Base-by-base conservation (phyloP, 2,797 vertebrate species). In the Galaxias olidus region DNA sequence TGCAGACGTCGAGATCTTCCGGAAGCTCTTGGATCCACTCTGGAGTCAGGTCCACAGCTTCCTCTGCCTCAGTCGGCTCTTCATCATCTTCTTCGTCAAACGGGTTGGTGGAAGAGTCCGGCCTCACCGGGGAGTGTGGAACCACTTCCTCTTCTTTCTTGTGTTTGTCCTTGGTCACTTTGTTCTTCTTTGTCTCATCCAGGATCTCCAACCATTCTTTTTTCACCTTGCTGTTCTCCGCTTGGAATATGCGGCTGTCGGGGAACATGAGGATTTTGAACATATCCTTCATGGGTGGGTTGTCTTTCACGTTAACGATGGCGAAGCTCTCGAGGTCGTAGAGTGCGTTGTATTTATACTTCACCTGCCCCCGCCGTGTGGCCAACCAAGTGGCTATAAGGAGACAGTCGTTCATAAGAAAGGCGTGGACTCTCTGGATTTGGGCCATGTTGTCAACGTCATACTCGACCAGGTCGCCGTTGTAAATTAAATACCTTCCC, bases 261-360 rank as follows among this genome's bases (percentile, higher is more conserved):
- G 97, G 98, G 87, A 94, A 98, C 96, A 98, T 98, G 1, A 99
- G 94, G 81, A 99, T 92, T 87, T 99, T 99, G 88, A 99, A 99
- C 98, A 99, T 98, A 89, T 99, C 97, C 81, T 99, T 99, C 96
- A 98, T 98, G 15, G 98, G 97, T 0, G 95, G 94, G 83, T 99
- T 97, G 88, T 99, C 98, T 82, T 99, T 99, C 1, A 99, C 98
- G 0, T 99, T 99, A 72, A 99, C 94, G 69, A 98, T 94, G 0
- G 98, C 98, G 13, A 99, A 91, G 69, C 95, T 95, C n/a, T 98
- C 96, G 14, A 99, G 87, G 3, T 96, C 93, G 40, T 99, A 98
- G 42, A 99, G 85, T 0, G 96, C 95, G 0, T 96, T 92, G 77
- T 96, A 98, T 57, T 95, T 96, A 66, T 98, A 98, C 73, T 93